A percentile compares a stretch with the other conserved stretches of the same genome.
These are phyloP conservation scores for Salvator merianae DNA, from an alignment of 2,113 vertebrate genomes.

Conservation along the genomic window DNA sequence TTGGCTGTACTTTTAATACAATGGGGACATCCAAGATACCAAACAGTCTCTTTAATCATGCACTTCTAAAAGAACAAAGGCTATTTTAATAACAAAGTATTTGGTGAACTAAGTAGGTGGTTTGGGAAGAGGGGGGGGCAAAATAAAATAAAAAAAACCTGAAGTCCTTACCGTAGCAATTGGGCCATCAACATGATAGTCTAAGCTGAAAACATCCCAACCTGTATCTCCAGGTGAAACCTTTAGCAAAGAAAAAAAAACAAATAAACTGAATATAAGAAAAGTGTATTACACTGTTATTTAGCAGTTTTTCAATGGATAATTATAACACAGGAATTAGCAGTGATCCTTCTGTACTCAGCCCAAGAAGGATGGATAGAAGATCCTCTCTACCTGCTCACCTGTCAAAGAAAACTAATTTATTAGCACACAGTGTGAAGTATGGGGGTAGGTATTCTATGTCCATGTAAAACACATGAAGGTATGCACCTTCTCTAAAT, in stretches of 20 bases:
- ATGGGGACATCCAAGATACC: background rate
- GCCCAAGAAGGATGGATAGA: background rate
- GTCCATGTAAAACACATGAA: background rate
- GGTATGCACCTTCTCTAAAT: background rate
- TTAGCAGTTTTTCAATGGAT: background rate
- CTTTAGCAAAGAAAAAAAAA: conserved; percentile 66
- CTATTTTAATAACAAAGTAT: background rate
- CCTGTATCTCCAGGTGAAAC: conserved; percentile 98
- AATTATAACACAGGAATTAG: background rate
- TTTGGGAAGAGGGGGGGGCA: background rate
- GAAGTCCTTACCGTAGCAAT: conserved; percentile 89
- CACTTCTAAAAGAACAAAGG: conserved; percentile 26
- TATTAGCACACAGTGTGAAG: background rate
- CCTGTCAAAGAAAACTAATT: background rate
- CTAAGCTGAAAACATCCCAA: conserved; percentile 98
- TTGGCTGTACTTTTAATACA: conserved; percentile 49
- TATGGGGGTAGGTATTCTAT: background rate
- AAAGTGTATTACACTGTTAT: background rate
- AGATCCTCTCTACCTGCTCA: background rate
- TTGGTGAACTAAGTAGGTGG: background rate
- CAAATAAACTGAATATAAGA: background rate
- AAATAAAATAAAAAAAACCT: background rate
- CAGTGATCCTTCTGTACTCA: background rate
- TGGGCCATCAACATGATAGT: conserved; percentile 97
- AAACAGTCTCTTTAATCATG: conserved; percentile 33